Conservation (phyloP, 2,797 vertebrate genomes). For the Sebastes iracundus region DNA sequence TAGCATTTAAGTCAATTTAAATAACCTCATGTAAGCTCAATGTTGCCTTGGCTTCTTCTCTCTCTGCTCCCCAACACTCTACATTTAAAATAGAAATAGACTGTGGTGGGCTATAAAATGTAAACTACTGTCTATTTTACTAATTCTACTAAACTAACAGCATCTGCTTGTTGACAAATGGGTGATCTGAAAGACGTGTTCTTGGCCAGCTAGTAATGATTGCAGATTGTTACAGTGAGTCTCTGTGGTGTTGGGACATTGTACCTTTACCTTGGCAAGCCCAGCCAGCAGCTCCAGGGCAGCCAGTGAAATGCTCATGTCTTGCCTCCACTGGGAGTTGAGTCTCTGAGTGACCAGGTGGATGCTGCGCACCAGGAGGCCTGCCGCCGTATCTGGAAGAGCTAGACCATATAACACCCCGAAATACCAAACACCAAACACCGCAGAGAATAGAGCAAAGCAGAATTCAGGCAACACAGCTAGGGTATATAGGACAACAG, state of each 20-base stretch:
- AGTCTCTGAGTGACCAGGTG: conserved; percentile 96
- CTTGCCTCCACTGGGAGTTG: conserved; percentile 94
- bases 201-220: not conserved
- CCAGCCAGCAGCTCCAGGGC: conserved; percentile 95
- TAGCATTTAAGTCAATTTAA: not conserved
- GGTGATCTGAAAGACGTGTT: not conserved
- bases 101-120: too few relatives aligned
- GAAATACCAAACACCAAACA: conserved; percentile 89
- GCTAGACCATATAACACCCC: conserved; percentile 87
- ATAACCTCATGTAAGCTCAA: not conserved
- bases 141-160: not conserved
- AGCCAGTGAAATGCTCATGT: conserved; percentile 97
- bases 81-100: not conserved
- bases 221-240: not conserved
- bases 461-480: conserved; percentile 52
- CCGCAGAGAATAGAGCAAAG: conserved; percentile 84
- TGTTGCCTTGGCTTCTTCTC: not conserved
- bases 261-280: conserved; percentile 89
- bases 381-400: conserved; percentile 97
- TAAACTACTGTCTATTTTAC: not conserved
- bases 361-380: conserved; percentile 96
- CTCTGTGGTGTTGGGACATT: not conserved
- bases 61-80: not conserved
- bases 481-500: conserved; percentile 5
- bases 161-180: not conserved